Percentiles rank a stretch among this genome's conserved stretches.
phyloP scores from a whole-genome alignment of 2,797 vertebrate species.

The Phalanger gymnotis region DNA sequence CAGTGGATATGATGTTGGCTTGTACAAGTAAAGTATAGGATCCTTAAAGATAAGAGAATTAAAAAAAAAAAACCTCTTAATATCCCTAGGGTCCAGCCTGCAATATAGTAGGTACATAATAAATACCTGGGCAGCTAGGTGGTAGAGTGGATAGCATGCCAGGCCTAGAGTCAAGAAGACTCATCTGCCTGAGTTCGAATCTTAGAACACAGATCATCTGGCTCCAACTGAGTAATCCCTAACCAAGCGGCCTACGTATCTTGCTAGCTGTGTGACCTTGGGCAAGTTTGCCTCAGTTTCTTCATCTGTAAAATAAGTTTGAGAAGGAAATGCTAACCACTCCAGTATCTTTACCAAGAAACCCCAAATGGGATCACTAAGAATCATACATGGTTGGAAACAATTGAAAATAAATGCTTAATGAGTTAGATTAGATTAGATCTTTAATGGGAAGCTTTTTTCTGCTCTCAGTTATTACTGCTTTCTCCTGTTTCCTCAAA shows the following conservation, averaged over 20 bases:
- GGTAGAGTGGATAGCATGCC: fast-evolving
- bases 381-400: background rate
- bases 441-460: too few relatives aligned
- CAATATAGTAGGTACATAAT: too few relatives aligned
- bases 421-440: background rate
- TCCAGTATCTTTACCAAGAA: too few relatives aligned
- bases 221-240: too few relatives aligned
- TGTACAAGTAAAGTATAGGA: background rate
- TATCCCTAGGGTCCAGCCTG: background rate
- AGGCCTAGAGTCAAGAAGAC: background rate
- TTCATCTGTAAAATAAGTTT: background rate
- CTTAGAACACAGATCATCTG: too few relatives aligned
- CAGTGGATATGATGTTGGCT: background rate
- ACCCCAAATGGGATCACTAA: too few relatives aligned
- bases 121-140: background rate
- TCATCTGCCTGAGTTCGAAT: background rate
- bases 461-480: too few relatives aligned
- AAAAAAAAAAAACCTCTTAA: background rate
- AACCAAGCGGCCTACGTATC: too few relatives aligned
- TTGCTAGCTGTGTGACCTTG: background rate
- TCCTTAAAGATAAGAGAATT: background rate
- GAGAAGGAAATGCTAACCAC: background rate
- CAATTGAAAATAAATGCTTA: background rate
- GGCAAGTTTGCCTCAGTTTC: background rate
- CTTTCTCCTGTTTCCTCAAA: too few relatives aligned